Percentiles rank a stretch among this genome's conserved stretches.
These are phyloP conservation scores for Drosophila ohnishii DNA, from an alignment of 1,140 invertebrate genomes.

Conservation along the genomic window DNA sequence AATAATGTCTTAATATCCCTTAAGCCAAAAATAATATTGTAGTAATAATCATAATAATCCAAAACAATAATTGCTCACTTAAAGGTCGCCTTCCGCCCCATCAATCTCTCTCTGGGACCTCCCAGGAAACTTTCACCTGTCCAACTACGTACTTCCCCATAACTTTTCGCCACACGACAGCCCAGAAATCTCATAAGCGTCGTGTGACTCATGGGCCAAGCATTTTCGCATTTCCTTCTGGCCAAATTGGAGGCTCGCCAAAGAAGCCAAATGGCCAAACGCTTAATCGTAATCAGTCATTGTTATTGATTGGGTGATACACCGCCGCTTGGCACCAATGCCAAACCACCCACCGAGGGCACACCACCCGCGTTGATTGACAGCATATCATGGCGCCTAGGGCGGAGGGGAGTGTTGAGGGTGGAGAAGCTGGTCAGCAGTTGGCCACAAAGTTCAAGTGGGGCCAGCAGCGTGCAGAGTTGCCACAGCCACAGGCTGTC, in stretches of 20 bases:
- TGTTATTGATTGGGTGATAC: slow-evolving; percentile 51
- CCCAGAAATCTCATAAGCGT: neutral
- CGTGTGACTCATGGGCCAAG: slow-evolving; percentile 23
- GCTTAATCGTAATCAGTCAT: slow-evolving; percentile 63
- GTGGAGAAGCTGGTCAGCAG: slow-evolving; percentile 51
- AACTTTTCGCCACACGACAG: slow-evolving; percentile 14
- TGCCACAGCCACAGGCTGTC: slow-evolving; percentile 30
- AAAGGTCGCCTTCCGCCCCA: slow-evolving; percentile 5
- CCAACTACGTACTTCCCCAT: slow-evolving; percentile 22
- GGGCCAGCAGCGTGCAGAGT: slow-evolving; percentile 11
- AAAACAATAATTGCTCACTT: neutral
- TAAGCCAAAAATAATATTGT: neutral
- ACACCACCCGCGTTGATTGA: slow-evolving; percentile 43
- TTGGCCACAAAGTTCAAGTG: slow-evolving; percentile 67
- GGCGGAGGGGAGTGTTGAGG: slow-evolving; percentile 1
- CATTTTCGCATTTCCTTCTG: slow-evolving; percentile 30
- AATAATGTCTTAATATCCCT: too few relatives aligned
- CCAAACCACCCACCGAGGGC: neutral
- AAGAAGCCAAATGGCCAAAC: slow-evolving; percentile 32
- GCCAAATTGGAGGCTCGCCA: slow-evolving; percentile 53
- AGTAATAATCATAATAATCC: neutral
- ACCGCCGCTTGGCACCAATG: neutral
- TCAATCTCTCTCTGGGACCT: slow-evolving; percentile 23
- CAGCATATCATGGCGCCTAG: slow-evolving; percentile 38
- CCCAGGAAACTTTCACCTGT: slow-evolving; percentile 25